Base-by-base conservation (phyloP, 2,797 vertebrate species). In the Smutsia gigantea region DNA sequence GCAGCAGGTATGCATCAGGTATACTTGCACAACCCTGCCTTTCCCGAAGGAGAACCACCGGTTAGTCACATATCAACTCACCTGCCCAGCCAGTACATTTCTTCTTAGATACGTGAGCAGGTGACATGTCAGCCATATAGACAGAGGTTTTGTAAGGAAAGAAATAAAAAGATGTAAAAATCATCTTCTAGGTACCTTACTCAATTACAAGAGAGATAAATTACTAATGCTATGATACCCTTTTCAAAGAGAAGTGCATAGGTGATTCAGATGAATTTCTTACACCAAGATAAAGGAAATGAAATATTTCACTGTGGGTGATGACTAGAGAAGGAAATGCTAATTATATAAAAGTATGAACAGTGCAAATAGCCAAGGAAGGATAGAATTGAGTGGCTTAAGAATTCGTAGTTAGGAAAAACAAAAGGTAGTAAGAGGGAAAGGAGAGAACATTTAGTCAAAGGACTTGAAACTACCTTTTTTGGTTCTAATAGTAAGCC, bases 171-270 rank as follows among this genome's bases (percentile, higher is more conserved):
- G 19, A n/a, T 1, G 13, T 17, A 42, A 29, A 86, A 46, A 37
- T 72, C 27, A 75, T 90, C 71, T 85, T 90, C 25, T 57, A 91
- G 27, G 55, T 34, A 79, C 55, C n/a, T 82, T 85, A 83, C 25
- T 91, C 78, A 87, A 63, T 72, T 75, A 27, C 1, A 59, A 83
- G 74, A 77, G 25, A 68, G 78, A 75, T 9, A n/a, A 72, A 85
- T 72, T 83, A 78, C 49, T 63, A 63, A 84, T 2, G 0, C 27
- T 23, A 19, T 27, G 63, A 66, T 61, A 51, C 9, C 14, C 21
- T 91, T 91, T 93, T 95, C 93, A 95, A 83, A 96, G 61, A 72
- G 91, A 95, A 93, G 88, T 92, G 2, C 7, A 49, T n/a, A 71
- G 64, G 61, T 49, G 23, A 83, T 92, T 78, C 68, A 78, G 68